Evolutionary conservation across 2,113 vertebrate species (phyloP).

Genomic region (Rhadina sibilatrix): DNA sequence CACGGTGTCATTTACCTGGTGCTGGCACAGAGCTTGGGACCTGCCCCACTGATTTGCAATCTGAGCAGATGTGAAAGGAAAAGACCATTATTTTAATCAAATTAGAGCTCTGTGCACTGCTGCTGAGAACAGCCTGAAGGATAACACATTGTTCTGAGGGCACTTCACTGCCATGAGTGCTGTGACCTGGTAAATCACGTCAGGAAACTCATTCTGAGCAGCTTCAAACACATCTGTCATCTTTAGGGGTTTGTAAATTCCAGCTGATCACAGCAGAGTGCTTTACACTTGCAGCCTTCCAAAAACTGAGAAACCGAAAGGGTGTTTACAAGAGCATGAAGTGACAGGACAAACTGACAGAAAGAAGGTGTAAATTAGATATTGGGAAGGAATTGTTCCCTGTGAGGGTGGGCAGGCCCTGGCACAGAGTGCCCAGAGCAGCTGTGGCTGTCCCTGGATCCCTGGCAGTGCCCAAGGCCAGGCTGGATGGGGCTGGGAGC

Average conservation of each 20-base stretch:
- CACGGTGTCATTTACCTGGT: background rate
- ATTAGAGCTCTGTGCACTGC: background rate
- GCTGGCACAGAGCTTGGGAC: background rate
- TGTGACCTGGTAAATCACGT: constrained; percentile 47
- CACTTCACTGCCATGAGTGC: background rate
- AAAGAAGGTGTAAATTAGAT: background rate
- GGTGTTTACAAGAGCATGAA: background rate
- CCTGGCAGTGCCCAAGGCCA: background rate
- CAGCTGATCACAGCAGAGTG: background rate
- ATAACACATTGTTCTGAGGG: background rate
- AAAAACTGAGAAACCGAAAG: background rate
- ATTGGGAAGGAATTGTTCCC: background rate
- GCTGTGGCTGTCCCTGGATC: background rate
- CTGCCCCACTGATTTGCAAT: background rate
- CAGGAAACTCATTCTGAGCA: constrained; percentile 47
- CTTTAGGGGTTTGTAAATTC: background rate
- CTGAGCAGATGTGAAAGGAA: constrained; percentile 28
- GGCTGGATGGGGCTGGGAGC: rapidly evolving
- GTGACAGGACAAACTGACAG: background rate
- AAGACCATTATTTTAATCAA: constrained; percentile 28
- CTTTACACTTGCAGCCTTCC: background rate
- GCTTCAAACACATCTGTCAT: constrained; percentile 54
- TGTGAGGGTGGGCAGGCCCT: rapidly evolving
- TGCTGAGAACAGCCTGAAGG: constrained; percentile 15
- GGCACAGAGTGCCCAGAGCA: background rate